Percentiles rank a stretch among this genome's conserved stretches.
These are phyloP conservation scores for Polyergus mexicanus DNA, from an alignment of 1,140 invertebrate species.

Conservation along the genomic window DNA sequence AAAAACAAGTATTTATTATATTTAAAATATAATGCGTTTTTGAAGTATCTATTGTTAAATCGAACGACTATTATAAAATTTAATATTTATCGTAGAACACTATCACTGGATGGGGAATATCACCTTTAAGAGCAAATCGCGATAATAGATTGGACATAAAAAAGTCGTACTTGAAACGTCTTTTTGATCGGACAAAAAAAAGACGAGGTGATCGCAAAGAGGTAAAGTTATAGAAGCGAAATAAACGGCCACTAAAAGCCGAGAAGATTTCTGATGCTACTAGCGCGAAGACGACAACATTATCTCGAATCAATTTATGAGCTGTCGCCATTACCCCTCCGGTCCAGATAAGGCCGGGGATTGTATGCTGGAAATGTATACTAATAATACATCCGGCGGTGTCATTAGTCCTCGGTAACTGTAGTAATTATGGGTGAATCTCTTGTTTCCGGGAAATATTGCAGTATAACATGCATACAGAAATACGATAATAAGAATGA, in stretches of 20 bases:
- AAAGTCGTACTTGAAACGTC: slow-evolving; percentile 26
- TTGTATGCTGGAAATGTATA: slow-evolving; percentile 39
- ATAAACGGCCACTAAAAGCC: slow-evolving; percentile 24
- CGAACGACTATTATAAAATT: neutral
- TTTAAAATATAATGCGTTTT: neutral
- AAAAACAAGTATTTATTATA: neutral
- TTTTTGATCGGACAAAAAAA: neutral
- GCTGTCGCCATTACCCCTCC: slow-evolving; percentile 31
- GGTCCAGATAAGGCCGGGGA: slow-evolving; percentile 23
- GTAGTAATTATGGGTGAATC: slow-evolving; percentile 48
- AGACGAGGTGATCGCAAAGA: neutral
- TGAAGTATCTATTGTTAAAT: neutral
- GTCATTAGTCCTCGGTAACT: slow-evolving; percentile 44
- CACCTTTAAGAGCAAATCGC: neutral
- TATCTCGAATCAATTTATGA: slow-evolving; percentile 54
- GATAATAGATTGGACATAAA: slow-evolving; percentile 19
- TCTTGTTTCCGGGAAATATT: slow-evolving; percentile 44
- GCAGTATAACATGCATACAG: slow-evolving; percentile 7
- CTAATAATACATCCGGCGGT: slow-evolving; percentile 56
- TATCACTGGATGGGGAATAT: neutral
- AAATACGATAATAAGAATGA: slow-evolving; percentile 20
- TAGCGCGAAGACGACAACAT: slow-evolving; percentile 39
- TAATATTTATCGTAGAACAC: neutral
- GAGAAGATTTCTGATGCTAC: slow-evolving; percentile 36
- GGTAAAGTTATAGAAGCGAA: neutral